phyloP scores from a whole-genome alignment of 2,113 vertebrate species.

The Tylochromis polylepis region DNA sequence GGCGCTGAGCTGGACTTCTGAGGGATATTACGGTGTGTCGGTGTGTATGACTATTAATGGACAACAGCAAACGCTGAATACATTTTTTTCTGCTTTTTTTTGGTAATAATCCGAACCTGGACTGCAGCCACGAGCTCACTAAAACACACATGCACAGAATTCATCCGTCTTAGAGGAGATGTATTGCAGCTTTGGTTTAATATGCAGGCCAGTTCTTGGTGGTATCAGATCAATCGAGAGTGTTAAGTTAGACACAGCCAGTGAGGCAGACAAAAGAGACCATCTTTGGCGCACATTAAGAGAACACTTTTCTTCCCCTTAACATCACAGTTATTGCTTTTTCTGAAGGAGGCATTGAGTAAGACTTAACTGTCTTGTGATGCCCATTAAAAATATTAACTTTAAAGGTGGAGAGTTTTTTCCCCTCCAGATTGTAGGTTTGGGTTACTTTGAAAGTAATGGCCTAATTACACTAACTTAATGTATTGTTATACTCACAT shows the following conservation, averaged over 20 bases:
- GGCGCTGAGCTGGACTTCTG: conserved; percentile 29
- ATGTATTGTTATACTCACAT: conserved; percentile 31
- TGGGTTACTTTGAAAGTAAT: conserved; percentile 54
- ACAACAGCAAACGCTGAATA: conserved; percentile 31
- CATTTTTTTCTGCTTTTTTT: not conserved
- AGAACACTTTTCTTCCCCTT: conserved; percentile 45
- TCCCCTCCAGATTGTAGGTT: conserved; percentile 21
- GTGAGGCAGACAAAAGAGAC: conserved; percentile 53
- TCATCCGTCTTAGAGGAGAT: conserved; percentile 11
- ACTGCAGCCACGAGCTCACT: conserved; percentile 19
- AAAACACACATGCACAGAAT: conserved; percentile 29
- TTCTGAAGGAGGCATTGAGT: conserved; percentile 48
- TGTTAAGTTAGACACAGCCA: conserved; percentile 64
- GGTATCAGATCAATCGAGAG: conserved; percentile 62
- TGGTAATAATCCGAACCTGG: conserved; percentile 24
- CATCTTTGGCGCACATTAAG: conserved; percentile 57
- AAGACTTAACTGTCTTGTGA: conserved; percentile 51
- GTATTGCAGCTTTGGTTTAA: conserved; percentile 47
- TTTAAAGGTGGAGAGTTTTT: conserved; percentile 42
- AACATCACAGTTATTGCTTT: conserved; percentile 55
- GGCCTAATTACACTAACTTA: conserved; percentile 50
- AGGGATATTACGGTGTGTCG: conserved; percentile 35
- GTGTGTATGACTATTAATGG: conserved; percentile 47
- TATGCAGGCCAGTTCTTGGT: conserved; percentile 59
- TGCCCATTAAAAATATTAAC: conserved; percentile 62